These are phyloP conservation scores for Anoncus sp. DNA, from an alignment of 2,888 invertebrate species.

Conservation along the genomic window DNA sequence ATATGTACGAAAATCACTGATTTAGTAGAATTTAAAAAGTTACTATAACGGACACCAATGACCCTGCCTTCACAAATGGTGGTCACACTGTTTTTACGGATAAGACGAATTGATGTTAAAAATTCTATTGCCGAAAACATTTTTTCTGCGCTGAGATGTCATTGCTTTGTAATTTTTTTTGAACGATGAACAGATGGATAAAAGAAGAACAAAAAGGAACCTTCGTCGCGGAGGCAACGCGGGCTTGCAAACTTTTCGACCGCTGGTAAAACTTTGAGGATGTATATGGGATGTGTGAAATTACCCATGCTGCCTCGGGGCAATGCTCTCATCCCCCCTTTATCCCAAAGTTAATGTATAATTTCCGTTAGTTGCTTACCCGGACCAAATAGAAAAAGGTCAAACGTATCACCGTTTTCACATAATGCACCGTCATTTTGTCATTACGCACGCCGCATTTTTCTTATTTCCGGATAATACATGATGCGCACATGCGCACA, in stretches of 20 bases:
- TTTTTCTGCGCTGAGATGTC: not conserved
- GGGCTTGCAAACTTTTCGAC: not conserved
- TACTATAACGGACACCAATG: not conserved
- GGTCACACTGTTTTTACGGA: not conserved
- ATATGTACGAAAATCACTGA: not conserved
- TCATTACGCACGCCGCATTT: not conserved
- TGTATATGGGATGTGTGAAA: not conserved
- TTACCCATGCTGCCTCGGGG: not conserved
- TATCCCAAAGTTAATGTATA: not conserved
- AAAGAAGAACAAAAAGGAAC: too few relatives aligned
- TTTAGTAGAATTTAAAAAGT: not conserved
- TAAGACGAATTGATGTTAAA: conserved; percentile 1
- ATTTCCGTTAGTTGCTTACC: not conserved
- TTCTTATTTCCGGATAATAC: not conserved
- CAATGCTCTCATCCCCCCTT: conserved; percentile 1
- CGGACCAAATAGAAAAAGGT: not conserved
- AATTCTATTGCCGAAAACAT: not conserved
- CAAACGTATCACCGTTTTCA: too few relatives aligned
- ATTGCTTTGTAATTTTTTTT: too few relatives aligned
- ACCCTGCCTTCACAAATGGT: not conserved
- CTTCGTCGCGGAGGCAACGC: too few relatives aligned
- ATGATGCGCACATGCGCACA: conserved; percentile 70
- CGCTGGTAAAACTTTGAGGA: not conserved
- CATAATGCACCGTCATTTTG: too few relatives aligned
- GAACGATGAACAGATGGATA: too few relatives aligned